These are phyloP conservation scores for Rana temporaria DNA, from an alignment of 2,113 vertebrate species.

Conservation along the genomic window DNA sequence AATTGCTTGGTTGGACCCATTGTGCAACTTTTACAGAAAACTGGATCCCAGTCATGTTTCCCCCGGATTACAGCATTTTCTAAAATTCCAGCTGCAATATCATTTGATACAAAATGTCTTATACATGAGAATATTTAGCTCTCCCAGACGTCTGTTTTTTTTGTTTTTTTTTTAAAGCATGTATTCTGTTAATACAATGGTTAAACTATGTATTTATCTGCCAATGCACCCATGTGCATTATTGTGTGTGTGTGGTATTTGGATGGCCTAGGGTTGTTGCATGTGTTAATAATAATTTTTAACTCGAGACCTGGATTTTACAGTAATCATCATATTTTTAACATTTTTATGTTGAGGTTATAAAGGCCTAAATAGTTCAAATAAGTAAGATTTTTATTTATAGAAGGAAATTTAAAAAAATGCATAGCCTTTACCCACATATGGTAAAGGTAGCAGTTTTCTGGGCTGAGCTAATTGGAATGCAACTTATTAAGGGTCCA, in stretches of 20 bases:
- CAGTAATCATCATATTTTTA: constrained; percentile 74
- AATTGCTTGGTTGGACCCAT: constrained; percentile 91
- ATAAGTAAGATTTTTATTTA: constrained; percentile 77
- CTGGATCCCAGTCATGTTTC: constrained; percentile 96
- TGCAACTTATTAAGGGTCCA: too few species aligned
- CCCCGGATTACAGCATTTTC: constrained; percentile 90
- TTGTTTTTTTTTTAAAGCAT: constrained; percentile 70
- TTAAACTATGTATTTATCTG: constrained; percentile 78
- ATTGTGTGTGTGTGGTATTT: constrained; percentile 71
- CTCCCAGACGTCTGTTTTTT: constrained; percentile 63
- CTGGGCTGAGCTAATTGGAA: not conserved
- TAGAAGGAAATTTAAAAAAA: constrained; percentile 68
- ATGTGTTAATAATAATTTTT: constrained; percentile 71
- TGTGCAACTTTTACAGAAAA: constrained; percentile 91
- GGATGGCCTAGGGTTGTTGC: constrained; percentile 66
- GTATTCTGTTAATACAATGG: constrained; percentile 73
- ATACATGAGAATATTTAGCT: constrained; percentile 60
- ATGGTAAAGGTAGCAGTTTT: not conserved
- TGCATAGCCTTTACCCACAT: constrained; percentile 57
- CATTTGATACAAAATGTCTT: constrained; percentile 64
- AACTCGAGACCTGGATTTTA: constrained; percentile 76
- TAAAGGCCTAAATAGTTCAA: constrained; percentile 77
- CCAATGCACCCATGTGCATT: constrained; percentile 70
- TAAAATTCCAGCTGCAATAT: constrained; percentile 70
- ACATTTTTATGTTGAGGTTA: constrained; percentile 70